These are phyloP conservation scores for Dryas iulia DNA, from an alignment of 1,140 invertebrate species.

Conservation along the genomic window DNA sequence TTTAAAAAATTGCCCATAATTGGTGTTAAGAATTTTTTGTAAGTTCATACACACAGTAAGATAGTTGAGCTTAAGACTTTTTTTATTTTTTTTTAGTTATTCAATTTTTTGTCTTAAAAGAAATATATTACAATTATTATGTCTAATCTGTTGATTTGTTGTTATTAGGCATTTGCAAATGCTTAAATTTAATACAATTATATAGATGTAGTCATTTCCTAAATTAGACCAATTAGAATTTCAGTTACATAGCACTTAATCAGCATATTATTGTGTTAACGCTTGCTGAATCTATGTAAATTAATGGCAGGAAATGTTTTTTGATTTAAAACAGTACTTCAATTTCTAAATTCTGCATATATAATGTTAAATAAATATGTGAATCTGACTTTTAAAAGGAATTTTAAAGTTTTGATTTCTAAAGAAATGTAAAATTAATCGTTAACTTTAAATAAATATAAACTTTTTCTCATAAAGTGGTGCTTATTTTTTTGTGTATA, in stretches of 20 bases:
- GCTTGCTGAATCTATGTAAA: not conserved
- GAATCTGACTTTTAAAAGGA: not conserved
- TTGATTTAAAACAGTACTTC: not conserved
- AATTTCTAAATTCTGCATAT: not conserved
- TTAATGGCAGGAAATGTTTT: not conserved
- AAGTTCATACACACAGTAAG: not conserved
- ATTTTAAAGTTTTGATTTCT: not conserved
- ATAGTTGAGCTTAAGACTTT: no score
- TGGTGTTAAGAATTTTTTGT: not conserved
- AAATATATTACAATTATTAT: no score
- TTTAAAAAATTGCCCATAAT: not conserved
- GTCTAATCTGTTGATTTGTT: no score
- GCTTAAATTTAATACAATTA: no score
- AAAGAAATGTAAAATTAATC: no score
- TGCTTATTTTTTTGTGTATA: no score
- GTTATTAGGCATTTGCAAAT: no score
- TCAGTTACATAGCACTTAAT: not conserved
- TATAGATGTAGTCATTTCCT: no score
- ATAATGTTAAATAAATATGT: not conserved
- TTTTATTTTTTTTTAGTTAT: no score
- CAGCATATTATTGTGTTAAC: not conserved
- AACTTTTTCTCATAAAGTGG: no score
- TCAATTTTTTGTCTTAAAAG: no score
- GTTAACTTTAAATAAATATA: not conserved
- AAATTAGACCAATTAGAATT: slow-evolving; percentile 1